Evolutionary conservation across 1,140 invertebrate genomes (phyloP).

Genomic region (Goniozus legneri): DNA sequence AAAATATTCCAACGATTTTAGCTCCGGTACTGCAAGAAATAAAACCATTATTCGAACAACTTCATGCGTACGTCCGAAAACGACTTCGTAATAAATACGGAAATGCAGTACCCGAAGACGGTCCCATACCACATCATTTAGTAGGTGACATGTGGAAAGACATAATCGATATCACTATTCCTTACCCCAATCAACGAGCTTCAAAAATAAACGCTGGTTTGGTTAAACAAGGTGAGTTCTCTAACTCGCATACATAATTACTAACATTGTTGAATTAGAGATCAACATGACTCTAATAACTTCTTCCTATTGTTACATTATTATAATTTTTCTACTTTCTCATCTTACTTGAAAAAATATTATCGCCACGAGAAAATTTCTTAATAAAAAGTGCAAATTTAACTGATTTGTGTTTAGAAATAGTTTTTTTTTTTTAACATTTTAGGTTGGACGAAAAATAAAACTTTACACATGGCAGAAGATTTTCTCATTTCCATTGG

Average conservation of each 20-base stretch:
- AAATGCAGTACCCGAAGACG: conserved; percentile 62
- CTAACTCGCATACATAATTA: neutral
- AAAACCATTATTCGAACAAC: conserved; percentile 74
- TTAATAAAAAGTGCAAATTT: too few relatives aligned
- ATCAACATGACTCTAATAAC: too few relatives aligned
- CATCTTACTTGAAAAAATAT: too few relatives aligned
- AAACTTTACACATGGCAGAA: conserved; percentile 36
- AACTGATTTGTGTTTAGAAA: too few relatives aligned
- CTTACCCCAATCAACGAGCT: conserved; percentile 68
- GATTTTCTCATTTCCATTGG: conserved; percentile 39
- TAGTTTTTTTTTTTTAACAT: too few relatives aligned
- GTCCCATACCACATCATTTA: conserved; percentile 86
- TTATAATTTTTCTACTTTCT: too few relatives aligned
- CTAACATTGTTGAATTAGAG: neutral
- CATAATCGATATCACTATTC: conserved; percentile 66
- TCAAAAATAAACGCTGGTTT: conserved; percentile 69
- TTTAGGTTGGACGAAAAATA: conserved; percentile 20
- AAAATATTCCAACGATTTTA: too few relatives aligned
- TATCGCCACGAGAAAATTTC: neutral
- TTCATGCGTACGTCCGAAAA: conserved; percentile 81
- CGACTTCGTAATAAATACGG: conserved; percentile 71
- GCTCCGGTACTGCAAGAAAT: too few relatives aligned
- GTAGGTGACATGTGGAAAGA: conserved; percentile 67
- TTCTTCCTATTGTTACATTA: too few relatives aligned
- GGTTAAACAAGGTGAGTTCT: conserved; percentile 57